Evolutionary conservation across 1,140 invertebrate species (phyloP).

Genomic region (Idris sp.): DNA sequence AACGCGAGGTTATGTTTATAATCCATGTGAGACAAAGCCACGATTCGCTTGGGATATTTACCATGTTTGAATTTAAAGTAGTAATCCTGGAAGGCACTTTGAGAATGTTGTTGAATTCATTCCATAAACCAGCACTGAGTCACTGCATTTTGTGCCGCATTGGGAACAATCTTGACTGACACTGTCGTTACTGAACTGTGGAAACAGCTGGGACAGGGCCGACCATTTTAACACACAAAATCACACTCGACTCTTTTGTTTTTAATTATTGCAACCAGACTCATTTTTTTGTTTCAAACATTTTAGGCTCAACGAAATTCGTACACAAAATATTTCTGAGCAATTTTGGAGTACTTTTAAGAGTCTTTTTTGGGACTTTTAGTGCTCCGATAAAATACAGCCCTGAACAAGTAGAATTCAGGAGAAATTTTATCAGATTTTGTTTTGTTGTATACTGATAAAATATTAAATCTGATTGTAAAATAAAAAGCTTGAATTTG

Average conservation of each 20-base stretch:
- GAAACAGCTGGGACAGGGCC: constrained; percentile 46
- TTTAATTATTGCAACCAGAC: not conserved
- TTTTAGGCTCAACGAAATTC: no score
- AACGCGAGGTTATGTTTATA: constrained; percentile 44
- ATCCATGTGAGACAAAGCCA: constrained; percentile 4
- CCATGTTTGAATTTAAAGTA: constrained; percentile 43
- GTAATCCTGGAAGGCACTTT: constrained; percentile 55
- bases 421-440: no score
- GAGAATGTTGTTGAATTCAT: constrained; percentile 49
- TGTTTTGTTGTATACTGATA: no score
- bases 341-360: no score
- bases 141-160: constrained; percentile 60
- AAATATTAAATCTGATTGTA: no score
- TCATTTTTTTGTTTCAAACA: no score
- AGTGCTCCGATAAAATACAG: no score
- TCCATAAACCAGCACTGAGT: constrained; percentile 43
- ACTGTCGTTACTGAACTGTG: constrained; percentile 43
- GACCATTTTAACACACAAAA: not conserved
- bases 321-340: no score
- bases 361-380: no score
- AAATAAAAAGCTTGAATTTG: no score
- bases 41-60: constrained; percentile 19
- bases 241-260: not conserved
- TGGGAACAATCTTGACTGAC: constrained; percentile 45
- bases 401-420: no score